These are phyloP conservation scores for Embiotoca jacksoni DNA, from an alignment of 2,113 vertebrate species.

Conservation along the genomic window DNA sequence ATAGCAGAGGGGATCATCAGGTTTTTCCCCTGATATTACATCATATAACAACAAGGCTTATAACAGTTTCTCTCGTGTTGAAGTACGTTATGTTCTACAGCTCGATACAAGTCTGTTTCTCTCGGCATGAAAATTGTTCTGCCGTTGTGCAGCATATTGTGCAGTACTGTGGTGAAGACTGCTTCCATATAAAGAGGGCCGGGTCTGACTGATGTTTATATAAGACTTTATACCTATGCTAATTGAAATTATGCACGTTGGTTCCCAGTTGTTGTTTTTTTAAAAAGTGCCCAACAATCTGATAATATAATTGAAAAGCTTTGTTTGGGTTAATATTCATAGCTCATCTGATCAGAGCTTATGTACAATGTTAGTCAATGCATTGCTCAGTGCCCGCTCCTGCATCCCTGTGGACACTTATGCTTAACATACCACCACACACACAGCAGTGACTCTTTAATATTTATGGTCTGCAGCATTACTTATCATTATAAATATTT, in stretches of 20 bases:
- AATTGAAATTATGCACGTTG: slow-evolving; percentile 64
- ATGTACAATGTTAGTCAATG: slow-evolving; percentile 67
- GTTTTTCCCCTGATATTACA: slow-evolving; percentile 5
- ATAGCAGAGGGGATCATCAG: slow-evolving; percentile 14
- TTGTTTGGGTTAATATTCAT: slow-evolving; percentile 71
- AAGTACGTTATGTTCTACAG: slow-evolving; percentile 11
- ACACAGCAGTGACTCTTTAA: slow-evolving; percentile 67
- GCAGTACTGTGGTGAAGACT: slow-evolving; percentile 14
- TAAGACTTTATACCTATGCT: slow-evolving; percentile 61
- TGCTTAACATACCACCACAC: slow-evolving; percentile 45
- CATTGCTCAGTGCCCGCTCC: slow-evolving; percentile 57
- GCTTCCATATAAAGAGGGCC: slow-evolving; percentile 22
- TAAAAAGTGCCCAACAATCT: slow-evolving; percentile 57
- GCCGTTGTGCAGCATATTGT: not conserved
- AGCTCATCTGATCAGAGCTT: slow-evolving; percentile 72
- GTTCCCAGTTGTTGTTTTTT: slow-evolving; percentile 46
- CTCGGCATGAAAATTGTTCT: slow-evolving; percentile 1
- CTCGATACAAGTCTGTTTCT: not conserved
- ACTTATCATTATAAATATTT: slow-evolving; percentile 87
- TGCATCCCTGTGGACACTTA: slow-evolving; percentile 61
- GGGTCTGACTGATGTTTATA: slow-evolving; percentile 45
- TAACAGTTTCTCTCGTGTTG: slow-evolving; percentile 19
- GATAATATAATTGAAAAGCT: slow-evolving; percentile 58
- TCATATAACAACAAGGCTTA: slow-evolving; percentile 1
- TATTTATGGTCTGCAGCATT: slow-evolving; percentile 80